Evolutionary conservation across 2,797 vertebrate genomes (phyloP).

Genomic region (Meriones psammophilus): DNA sequence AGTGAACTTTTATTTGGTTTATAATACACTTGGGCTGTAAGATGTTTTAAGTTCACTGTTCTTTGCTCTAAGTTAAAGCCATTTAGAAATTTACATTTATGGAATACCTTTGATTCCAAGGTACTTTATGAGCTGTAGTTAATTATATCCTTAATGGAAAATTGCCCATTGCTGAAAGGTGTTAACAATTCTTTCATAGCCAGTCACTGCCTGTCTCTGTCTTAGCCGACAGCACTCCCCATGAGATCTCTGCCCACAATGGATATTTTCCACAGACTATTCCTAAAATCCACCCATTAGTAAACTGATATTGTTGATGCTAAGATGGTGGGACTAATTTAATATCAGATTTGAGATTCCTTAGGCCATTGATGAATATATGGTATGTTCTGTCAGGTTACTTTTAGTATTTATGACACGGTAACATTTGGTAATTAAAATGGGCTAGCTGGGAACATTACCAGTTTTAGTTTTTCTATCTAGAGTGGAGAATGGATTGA

Average conservation of each 20-base stretch:
- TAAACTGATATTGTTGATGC: constrained; percentile 49
- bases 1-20: constrained; percentile 83
- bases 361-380: constrained; percentile 60
- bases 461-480: constrained; percentile 60
- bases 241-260: constrained; percentile 43
- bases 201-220: not conserved
- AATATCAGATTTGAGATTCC: constrained; percentile 65
- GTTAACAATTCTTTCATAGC: constrained; percentile 41
- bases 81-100: constrained; percentile 70
- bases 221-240: not conserved
- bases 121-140: constrained; percentile 64
- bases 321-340: constrained; percentile 43
- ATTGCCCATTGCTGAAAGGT: constrained; percentile 57
- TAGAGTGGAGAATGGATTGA: constrained; percentile 42
- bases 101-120: constrained; percentile 64
- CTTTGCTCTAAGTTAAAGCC: constrained; percentile 74
- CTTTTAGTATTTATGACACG: constrained; percentile 40
- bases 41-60: constrained; percentile 79
- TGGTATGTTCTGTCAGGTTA: constrained; percentile 15
- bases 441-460: constrained; percentile 1
- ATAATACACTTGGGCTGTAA: constrained; percentile 65
- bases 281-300: constrained; percentile 2
- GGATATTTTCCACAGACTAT: constrained; percentile 59
- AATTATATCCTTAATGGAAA: constrained; percentile 53
- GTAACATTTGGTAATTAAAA: constrained; percentile 52